These are phyloP conservation scores for Caenorhabditis wallacei DNA, from an alignment of 2,888 invertebrate species.

Conservation along the genomic window DNA sequence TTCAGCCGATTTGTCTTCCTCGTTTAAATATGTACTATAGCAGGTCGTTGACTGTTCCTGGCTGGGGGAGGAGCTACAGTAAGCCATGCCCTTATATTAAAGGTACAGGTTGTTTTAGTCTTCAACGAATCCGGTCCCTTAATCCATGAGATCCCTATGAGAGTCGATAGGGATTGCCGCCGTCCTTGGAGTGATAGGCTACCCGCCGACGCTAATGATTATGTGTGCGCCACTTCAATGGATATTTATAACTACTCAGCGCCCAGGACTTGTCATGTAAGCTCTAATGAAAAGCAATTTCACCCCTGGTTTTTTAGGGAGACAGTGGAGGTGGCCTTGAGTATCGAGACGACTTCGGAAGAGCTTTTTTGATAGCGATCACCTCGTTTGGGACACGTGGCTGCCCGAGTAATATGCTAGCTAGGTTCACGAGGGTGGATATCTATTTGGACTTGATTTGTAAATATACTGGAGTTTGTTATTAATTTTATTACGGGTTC, in stretches of 20 bases:
- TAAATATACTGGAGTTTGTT: slow-evolving; percentile 78
- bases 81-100: slow-evolving; percentile 18
- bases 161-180: slow-evolving; percentile 74
- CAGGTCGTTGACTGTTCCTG: slow-evolving; percentile 73
- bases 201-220: slow-evolving; percentile 76
- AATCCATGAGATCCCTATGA: slow-evolving; percentile 81
- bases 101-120: slow-evolving; percentile 72
- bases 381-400: slow-evolving; percentile 82
- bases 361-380: slow-evolving; percentile 76
- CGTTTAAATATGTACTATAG: slow-evolving; percentile 51
- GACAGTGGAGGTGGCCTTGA: slow-evolving; percentile 81
- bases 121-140: slow-evolving; percentile 77
- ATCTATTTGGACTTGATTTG: slow-evolving; percentile 77
- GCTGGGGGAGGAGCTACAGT: slow-evolving; percentile 80
- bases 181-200: slow-evolving; percentile 78
- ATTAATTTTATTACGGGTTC: slow-evolving; percentile 50
- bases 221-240: slow-evolving; percentile 80
- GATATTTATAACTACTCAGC: slow-evolving; percentile 75
- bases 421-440: slow-evolving; percentile 78
- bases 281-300: background rate
- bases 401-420: slow-evolving; percentile 82
- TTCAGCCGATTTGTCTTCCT: slow-evolving; percentile 81
- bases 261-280: slow-evolving; percentile 79
- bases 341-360: slow-evolving; percentile 73
- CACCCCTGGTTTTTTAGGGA: slow-evolving; percentile 70